These are phyloP conservation scores for Poeciliopsis occidentalis DNA, from an alignment of 2,113 vertebrate species.

Conservation along the genomic window DNA sequence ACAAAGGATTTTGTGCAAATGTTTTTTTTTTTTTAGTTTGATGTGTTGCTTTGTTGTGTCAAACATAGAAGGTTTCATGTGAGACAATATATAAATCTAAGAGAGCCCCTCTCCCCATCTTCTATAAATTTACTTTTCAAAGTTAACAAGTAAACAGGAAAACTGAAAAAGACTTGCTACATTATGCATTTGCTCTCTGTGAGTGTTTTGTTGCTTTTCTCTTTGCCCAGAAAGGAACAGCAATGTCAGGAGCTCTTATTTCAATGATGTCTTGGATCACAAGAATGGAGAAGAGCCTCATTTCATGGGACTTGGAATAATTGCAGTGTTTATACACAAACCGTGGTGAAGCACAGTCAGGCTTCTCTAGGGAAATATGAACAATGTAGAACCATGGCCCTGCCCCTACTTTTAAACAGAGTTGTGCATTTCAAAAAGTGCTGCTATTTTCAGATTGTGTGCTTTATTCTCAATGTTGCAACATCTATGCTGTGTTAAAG, in stretches of 20 bases:
- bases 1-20: slow-evolving; percentile 27
- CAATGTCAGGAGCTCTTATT: slow-evolving; percentile 32
- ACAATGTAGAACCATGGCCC: slow-evolving; percentile 44
- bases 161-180: slow-evolving; percentile 41
- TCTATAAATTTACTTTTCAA: slow-evolving; percentile 32
- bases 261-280: slow-evolving; percentile 31
- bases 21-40: neutral
- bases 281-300: slow-evolving; percentile 41
- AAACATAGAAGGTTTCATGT: slow-evolving; percentile 27
- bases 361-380: slow-evolving; percentile 70
- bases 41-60: slow-evolving; percentile 10
- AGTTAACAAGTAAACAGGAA: slow-evolving; percentile 35
- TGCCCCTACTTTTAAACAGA: slow-evolving; percentile 47
- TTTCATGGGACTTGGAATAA: slow-evolving; percentile 66
- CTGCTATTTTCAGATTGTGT: slow-evolving; percentile 9
- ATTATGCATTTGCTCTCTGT: slow-evolving; percentile 23
- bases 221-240: slow-evolving; percentile 29
- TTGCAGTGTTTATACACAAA: slow-evolving; percentile 68
- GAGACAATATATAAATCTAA: slow-evolving; percentile 10
- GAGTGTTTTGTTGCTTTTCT: slow-evolving; percentile 12
- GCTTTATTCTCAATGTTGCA: slow-evolving; percentile 12
- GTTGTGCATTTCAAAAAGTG: slow-evolving; percentile 24
- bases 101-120: neutral
- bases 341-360: slow-evolving; percentile 50
- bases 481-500: neutral